These are phyloP conservation scores for Poecilia velifera DNA, from an alignment of 2,797 vertebrate species.

Conservation along the genomic window DNA sequence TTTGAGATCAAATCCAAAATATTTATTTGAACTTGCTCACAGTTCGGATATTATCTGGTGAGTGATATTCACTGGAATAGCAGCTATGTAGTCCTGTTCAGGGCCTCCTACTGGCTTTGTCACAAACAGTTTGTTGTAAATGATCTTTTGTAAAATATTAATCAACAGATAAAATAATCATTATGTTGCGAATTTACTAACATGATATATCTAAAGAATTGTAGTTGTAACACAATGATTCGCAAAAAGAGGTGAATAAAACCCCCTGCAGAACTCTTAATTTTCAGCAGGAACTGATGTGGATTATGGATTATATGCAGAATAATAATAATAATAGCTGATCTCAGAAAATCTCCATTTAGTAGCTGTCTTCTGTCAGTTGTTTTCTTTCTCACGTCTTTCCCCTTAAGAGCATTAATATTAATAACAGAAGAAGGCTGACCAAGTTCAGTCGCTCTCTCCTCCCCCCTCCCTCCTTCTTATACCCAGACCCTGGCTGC, in stretches of 20 bases:
- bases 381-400: slow-evolving; percentile 23
- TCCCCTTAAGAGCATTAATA: slow-evolving; percentile 65
- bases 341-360: slow-evolving; percentile 31
- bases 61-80: neutral
- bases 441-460: slow-evolving; percentile 60
- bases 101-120: neutral
- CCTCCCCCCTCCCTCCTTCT: slow-evolving; percentile 61
- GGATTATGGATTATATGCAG: neutral
- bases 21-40: neutral
- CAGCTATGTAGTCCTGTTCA: neutral
- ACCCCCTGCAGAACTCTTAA: neutral
- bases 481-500: slow-evolving; percentile 77
- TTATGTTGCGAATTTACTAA: neutral
- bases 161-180: neutral
- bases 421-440: slow-evolving; percentile 66
- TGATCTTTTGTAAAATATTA: neutral
- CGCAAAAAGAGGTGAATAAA: neutral
- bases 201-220: neutral
- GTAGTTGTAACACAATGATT: neutral
- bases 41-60: neutral
- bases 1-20: neutral
- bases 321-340: slow-evolving; percentile 40
- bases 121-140: neutral
- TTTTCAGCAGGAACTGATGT: slow-evolving; percentile 25
- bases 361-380: slow-evolving; percentile 49